Percentiles rank a stretch among this genome's conserved stretches.
phyloP scores from a whole-genome alignment of 2,113 vertebrate genomes.

The Cololabis saira region DNA sequence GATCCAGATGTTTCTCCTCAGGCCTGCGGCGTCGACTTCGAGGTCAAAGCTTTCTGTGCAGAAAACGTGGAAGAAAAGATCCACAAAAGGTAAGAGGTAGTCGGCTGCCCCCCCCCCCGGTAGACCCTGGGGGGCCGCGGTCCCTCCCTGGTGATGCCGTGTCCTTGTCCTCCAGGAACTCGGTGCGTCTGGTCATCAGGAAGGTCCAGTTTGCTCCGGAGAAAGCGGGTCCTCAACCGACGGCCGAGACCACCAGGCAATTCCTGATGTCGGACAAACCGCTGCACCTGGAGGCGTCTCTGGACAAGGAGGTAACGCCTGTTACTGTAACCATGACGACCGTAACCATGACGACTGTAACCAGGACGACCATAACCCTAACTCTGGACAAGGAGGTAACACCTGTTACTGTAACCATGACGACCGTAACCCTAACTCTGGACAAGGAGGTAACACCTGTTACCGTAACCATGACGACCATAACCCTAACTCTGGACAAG shows the following conservation, averaged over 20 bases:
- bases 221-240: constrained; percentile 91
- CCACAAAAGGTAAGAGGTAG: constrained; percentile 90
- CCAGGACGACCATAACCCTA: no score
- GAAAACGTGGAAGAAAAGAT: constrained; percentile 95
- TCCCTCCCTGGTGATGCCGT: neutral
- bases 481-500: no score
- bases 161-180: constrained; percentile 85
- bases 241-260: constrained; percentile 92
- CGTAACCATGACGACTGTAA: no score
- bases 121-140: no score
- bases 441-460: no score
- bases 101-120: neutral
- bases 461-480: no score
- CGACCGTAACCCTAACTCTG: no score
- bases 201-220: constrained; percentile 96
- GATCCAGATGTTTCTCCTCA: constrained; percentile 50
- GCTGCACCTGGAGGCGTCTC: constrained; percentile 91
- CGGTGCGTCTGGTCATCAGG: constrained; percentile 92
- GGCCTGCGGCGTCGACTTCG: constrained; percentile 98
- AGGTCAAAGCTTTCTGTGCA: constrained; percentile 95
- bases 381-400: no score
- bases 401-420: no score
- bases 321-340: no score
- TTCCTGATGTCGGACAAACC: constrained; percentile 98
- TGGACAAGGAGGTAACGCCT: constrained; percentile 95